Evolutionary conservation across 2,888 invertebrate species (phyloP).

Genomic region (Cataglyphis livida): DNA sequence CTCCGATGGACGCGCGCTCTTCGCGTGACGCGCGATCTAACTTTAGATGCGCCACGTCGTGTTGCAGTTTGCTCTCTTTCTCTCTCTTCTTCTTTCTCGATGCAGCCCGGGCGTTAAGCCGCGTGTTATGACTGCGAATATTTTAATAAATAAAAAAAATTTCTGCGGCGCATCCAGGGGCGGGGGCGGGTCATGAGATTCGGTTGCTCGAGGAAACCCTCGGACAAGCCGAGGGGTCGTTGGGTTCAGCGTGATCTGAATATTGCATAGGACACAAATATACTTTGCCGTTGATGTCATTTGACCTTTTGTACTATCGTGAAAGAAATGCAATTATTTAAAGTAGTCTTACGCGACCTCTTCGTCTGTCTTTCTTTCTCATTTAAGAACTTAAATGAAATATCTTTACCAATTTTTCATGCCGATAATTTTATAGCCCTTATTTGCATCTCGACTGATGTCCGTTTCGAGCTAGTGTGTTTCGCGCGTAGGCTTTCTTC

Average conservation of each 20-base stretch:
- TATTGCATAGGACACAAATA: neutral
- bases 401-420: neutral
- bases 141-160: slow-evolving; percentile 70
- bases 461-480: neutral
- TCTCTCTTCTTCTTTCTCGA: slow-evolving; percentile 2
- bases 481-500: neutral
- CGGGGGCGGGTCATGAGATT: slow-evolving; percentile 5
- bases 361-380: neutral
- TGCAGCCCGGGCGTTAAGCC: slow-evolving; percentile 51
- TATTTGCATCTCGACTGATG: neutral
- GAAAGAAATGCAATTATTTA: slow-evolving; percentile 27
- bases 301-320: slow-evolving; percentile 14
- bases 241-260: slow-evolving; percentile 31
- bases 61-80: slow-evolving; percentile 26
- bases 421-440: slow-evolving; percentile 3
- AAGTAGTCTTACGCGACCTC: neutral
- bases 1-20: slow-evolving; percentile 13
- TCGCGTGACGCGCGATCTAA: slow-evolving; percentile 58
- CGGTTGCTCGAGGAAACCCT: neutral
- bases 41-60: slow-evolving; percentile 65
- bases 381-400: neutral
- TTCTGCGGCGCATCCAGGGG: slow-evolving; percentile 34
- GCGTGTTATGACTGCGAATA: slow-evolving; percentile 76
- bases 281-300: slow-evolving; percentile 3
- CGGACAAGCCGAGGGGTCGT: slow-evolving; percentile 3